Evolutionary conservation across 2,113 vertebrate species (phyloP).

Genomic region (Canis aureus): DNA sequence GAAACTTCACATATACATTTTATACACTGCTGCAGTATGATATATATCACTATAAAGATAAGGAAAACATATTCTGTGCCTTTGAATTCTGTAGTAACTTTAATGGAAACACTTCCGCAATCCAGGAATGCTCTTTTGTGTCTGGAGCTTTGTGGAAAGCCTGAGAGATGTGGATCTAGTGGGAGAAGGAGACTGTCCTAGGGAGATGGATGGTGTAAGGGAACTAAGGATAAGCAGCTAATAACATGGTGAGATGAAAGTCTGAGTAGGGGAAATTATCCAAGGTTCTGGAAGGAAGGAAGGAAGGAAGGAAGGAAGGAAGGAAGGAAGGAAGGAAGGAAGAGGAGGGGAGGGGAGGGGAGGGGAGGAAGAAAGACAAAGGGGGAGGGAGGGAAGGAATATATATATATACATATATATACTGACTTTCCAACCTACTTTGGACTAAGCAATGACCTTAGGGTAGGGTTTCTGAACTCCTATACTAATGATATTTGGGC

Average conservation of each 20-base stretch:
- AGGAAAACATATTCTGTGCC: background rate
- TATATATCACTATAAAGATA: background rate
- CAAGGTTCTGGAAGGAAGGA: background rate
- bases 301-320: background rate
- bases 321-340: background rate
- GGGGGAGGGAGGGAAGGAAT: background rate
- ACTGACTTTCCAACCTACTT: background rate
- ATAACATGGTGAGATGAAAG: background rate
- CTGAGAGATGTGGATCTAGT: background rate
- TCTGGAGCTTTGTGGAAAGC: background rate
- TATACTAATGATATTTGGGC: background rate
- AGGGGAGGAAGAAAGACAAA: background rate
- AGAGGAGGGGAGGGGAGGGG: background rate
- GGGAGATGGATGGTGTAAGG: background rate
- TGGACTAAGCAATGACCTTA: background rate
- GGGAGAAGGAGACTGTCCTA: background rate
- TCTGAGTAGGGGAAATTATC: background rate
- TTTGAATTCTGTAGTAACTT: constrained; percentile 6
- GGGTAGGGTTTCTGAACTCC: background rate
- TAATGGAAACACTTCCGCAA: background rate
- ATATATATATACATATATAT: too few species aligned
- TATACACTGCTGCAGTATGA: background rate
- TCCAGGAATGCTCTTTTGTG: background rate
- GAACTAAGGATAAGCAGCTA: background rate
- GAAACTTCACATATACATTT: background rate